Conservation (phyloP, 1,140 invertebrate genomes). For the Oreohelix idahoensis region DNA sequence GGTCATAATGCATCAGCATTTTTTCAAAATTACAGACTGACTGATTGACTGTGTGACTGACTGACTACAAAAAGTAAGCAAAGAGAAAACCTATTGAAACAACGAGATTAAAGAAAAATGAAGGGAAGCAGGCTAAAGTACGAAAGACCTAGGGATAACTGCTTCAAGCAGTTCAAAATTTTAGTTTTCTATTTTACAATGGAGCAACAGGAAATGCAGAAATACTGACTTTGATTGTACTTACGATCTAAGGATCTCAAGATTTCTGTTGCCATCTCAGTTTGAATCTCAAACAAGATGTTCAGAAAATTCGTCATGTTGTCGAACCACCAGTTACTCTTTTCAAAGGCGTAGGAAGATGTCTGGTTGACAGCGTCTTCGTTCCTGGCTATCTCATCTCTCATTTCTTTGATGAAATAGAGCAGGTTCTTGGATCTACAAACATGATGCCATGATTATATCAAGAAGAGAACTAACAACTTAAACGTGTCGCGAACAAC, state of each 20-base stretch:
- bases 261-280: constrained; percentile 55
- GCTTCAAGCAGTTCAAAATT: too few relatives aligned
- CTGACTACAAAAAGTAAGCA: too few relatives aligned
- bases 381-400: constrained; percentile 43
- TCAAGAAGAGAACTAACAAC: neutral
- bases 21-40: too few relatives aligned
- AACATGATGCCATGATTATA: neutral
- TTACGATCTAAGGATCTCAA: constrained; percentile 10
- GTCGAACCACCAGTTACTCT: constrained; percentile 52
- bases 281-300: constrained; percentile 59
- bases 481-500: too few relatives aligned
- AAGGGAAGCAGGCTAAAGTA: too few relatives aligned
- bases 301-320: constrained; percentile 66
- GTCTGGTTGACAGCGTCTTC: constrained; percentile 41
- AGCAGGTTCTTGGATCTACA: constrained; percentile 25
- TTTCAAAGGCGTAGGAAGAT: constrained; percentile 45
- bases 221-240: neutral
- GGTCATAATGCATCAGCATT: too few relatives aligned
- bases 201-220: too few relatives aligned
- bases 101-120: too few relatives aligned
- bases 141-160: too few relatives aligned
- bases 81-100: too few relatives aligned
- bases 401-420: constrained; percentile 37
- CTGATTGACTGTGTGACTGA: too few relatives aligned
- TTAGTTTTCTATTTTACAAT: too few relatives aligned